Conservation (phyloP, 2,113 vertebrate genomes). For the Gobius niger region DNA sequence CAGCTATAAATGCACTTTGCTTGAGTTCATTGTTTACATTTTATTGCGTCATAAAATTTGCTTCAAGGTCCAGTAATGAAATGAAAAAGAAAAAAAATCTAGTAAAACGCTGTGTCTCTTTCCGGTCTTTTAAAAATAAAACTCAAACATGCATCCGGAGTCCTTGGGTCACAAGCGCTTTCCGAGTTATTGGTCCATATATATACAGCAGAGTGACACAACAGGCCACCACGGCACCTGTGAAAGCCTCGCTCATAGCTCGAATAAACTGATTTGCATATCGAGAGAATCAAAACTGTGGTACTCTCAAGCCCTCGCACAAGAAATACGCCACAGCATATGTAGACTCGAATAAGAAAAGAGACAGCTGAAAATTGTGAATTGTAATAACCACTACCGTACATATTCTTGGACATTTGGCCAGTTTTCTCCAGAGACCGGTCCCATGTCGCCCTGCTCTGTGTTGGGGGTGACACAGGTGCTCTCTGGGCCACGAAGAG, state of each 20-base stretch:
- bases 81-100: constrained; percentile 1
- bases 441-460: constrained; percentile 19
- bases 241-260: too few relatives aligned
- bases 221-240: too few relatives aligned
- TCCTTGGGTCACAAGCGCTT: neutral
- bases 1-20: neutral
- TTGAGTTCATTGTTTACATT: constrained; percentile 11
- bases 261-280: too few relatives aligned
- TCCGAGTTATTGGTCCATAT: neutral
- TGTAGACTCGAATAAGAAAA: too few relatives aligned
- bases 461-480: constrained; percentile 52
- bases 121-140: constrained; percentile 7
- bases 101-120: neutral
- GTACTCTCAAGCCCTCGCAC: too few relatives aligned
- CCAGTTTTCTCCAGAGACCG: constrained; percentile 20
- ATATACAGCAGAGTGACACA: too few relatives aligned
- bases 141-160: neutral
- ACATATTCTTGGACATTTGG: neutral
- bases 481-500: constrained; percentile 47
- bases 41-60: constrained; percentile 5
- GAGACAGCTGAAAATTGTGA: too few relatives aligned
- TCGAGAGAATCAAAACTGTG: too few relatives aligned
- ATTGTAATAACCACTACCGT: too few relatives aligned
- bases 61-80: constrained; percentile 9
- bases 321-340: too few relatives aligned